These are phyloP conservation scores for Telenomus remus DNA, from an alignment of 1,140 invertebrate species.

Conservation along the genomic window DNA sequence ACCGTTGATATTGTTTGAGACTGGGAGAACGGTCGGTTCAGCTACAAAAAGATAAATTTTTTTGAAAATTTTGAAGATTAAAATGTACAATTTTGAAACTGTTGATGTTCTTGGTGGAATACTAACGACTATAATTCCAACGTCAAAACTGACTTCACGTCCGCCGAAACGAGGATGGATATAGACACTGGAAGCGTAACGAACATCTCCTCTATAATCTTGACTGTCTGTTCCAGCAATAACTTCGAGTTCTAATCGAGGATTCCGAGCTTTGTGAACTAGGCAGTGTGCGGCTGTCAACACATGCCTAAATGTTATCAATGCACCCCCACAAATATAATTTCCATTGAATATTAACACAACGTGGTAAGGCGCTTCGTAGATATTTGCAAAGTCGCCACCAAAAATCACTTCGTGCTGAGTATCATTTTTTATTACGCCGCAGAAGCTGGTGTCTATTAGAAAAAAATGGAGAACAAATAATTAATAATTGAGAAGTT, in stretches of 20 bases:
- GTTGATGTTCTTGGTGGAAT: not conserved
- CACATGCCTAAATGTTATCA: constrained; percentile 22
- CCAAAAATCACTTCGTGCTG: constrained; percentile 16
- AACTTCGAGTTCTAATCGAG: not conserved
- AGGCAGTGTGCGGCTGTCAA: constrained; percentile 24
- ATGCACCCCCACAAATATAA: constrained; percentile 24
- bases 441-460: not conserved
- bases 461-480: not conserved
- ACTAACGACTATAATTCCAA: constrained; percentile 15
- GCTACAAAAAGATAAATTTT: not conserved
- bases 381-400: constrained; percentile 7
- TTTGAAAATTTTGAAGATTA: too few relatives aligned
- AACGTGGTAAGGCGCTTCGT: constrained; percentile 18
- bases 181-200: not conserved
- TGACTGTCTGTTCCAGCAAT: constrained; percentile 11
- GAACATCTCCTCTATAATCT: not conserved
- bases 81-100: too few relatives aligned
- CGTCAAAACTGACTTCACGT: not conserved
- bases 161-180: constrained; percentile 6
- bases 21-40: not conserved
- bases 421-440: constrained; percentile 8
- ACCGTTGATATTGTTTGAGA: not conserved
- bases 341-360: constrained; percentile 2
- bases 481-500: not conserved
- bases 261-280: not conserved